These are phyloP conservation scores for Chrysotoxum bicinctum DNA, from an alignment of 2,888 invertebrate genomes.

Conservation along the genomic window DNA sequence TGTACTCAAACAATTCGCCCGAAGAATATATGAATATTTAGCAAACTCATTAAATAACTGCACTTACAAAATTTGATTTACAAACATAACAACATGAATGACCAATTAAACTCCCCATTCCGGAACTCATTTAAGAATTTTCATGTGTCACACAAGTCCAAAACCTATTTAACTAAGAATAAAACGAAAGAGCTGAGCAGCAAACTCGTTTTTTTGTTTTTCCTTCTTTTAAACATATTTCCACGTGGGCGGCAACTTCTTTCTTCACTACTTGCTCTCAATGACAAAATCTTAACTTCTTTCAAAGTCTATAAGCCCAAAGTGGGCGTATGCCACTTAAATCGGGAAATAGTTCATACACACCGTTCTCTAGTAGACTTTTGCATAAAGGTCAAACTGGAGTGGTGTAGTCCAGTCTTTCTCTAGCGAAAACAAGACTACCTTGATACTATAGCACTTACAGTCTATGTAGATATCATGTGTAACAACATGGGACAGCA, in stretches of 20 bases:
- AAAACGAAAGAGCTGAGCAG: conserved; percentile 23
- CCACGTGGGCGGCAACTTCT: neutral
- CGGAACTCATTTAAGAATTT: conserved; percentile 3
- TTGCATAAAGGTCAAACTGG: conserved; percentile 57
- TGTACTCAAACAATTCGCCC: neutral
- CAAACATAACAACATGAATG: neutral
- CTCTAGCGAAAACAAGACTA: conserved; percentile 47
- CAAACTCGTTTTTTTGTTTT: conserved; percentile 1
- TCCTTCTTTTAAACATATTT: neutral
- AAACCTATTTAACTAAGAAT: neutral
- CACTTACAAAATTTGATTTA: neutral
- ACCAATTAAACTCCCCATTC: neutral
- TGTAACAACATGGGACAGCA: neutral
- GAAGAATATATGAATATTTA: neutral
- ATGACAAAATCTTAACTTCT: conserved; percentile 14
- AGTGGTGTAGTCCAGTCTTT: conserved; percentile 35
- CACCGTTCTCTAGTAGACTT: neutral
- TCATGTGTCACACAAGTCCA: neutral
- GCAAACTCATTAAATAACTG: neutral
- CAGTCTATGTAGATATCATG: neutral
- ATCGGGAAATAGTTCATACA: conserved; percentile 41
- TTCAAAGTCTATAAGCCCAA: neutral
- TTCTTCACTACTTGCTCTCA: neutral
- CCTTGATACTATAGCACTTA: conserved; percentile 40
- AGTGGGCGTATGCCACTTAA: conserved; percentile 47